A percentile compares a stretch with the other conserved stretches of the same genome.
These are phyloP conservation scores for Lamellibrachia satsuma DNA, from an alignment of 2,888 invertebrate species.

Conservation along the genomic window DNA sequence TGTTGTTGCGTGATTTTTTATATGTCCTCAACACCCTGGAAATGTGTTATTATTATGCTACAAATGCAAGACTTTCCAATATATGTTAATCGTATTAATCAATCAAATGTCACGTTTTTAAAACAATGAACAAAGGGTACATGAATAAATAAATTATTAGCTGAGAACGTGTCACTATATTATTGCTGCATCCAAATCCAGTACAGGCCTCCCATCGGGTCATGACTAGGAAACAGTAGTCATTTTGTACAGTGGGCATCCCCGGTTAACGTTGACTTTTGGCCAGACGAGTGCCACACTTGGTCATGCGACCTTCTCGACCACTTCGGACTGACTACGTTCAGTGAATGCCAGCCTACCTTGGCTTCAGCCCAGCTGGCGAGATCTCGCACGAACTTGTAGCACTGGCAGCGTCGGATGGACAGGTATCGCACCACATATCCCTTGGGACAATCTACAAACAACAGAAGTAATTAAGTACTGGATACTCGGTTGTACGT, in stretches of 20 bases:
- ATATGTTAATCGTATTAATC: neutral
- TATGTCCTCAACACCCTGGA: neutral
- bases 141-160: neutral
- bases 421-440: neutral
- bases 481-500: neutral
- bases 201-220: neutral
- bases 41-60: neutral
- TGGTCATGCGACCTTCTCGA: neutral
- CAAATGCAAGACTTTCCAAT: neutral
- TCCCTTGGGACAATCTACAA: slow-evolving; percentile 1
- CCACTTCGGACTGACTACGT: neutral
- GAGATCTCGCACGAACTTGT: neutral
- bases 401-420: slow-evolving; percentile 7
- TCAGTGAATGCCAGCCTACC: neutral
- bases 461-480: neutral
- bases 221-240: neutral
- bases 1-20: neutral
- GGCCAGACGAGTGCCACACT: neutral
- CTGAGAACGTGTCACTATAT: neutral
- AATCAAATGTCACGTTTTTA: neutral
- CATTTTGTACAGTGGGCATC: neutral
- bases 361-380: slow-evolving; percentile 5
- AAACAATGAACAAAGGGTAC: neutral
- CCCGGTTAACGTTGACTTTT: neutral
- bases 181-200: neutral